These are phyloP conservation scores for Egretta garzetta DNA, from an alignment of 2,113 vertebrate species.

Conservation along the genomic window DNA sequence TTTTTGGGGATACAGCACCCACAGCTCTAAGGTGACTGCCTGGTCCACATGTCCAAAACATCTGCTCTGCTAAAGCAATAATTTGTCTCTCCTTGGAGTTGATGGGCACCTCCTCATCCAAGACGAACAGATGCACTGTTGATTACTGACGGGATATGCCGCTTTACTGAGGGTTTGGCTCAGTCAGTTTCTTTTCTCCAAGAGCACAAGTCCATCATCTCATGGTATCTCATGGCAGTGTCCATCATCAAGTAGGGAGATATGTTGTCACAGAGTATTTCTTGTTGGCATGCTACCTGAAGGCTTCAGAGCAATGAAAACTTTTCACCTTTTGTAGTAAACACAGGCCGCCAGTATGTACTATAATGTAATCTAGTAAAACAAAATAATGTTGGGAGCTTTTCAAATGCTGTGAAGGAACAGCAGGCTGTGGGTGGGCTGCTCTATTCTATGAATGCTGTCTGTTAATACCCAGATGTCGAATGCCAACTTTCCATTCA, in stretches of 20 bases:
- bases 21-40: background rate
- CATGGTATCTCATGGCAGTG: background rate
- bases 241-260: background rate
- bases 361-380: background rate
- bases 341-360: background rate
- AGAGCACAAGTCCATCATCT: background rate
- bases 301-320: background rate
- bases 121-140: background rate
- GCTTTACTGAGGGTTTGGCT: background rate
- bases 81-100: background rate
- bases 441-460: background rate
- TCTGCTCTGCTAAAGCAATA: background rate
- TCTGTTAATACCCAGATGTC: background rate
- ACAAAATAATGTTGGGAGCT: background rate
- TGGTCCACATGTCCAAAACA: background rate
- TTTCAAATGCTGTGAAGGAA: conserved; percentile 5
- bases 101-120: background rate
- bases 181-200: background rate
- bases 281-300: background rate
- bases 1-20: background rate
- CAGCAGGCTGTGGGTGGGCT: background rate
- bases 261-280: background rate
- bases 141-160: background rate
- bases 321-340: background rate
- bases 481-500: background rate